A percentile compares a stretch with the other conserved stretches of the same genome.
phyloP scores from a whole-genome alignment of 2,797 vertebrate genomes.

The Psittacula echo region DNA sequence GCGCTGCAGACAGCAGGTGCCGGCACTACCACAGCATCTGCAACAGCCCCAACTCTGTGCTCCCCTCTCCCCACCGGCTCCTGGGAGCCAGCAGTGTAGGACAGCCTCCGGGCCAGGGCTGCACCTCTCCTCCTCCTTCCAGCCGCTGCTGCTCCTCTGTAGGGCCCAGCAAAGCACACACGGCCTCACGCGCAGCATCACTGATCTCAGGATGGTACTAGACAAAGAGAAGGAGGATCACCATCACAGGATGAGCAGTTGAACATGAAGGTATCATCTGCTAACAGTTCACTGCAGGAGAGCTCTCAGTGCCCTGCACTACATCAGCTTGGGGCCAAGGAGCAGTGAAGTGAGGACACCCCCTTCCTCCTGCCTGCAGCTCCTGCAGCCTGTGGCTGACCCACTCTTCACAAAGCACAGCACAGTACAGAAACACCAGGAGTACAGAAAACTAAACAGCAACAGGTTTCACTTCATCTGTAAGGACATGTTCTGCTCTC shows the following conservation, averaged over 20 bases:
- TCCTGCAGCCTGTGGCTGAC: not conserved
- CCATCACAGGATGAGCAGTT: not conserved
- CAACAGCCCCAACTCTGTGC: fast-evolving
- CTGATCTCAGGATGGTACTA: fast-evolving
- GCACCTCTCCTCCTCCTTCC: not conserved
- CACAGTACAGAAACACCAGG: not conserved
- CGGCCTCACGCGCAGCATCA: not conserved
- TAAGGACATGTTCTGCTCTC: not conserved
- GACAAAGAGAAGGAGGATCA: not conserved
- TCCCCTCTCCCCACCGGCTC: not conserved
- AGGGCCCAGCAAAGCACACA: fast-evolving
- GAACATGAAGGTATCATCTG: not conserved
- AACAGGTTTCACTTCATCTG: not conserved
- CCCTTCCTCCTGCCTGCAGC: not conserved
- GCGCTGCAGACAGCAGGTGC: not conserved
- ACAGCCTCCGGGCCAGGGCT: not conserved
- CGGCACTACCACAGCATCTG: not conserved
- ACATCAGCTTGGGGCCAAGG: not conserved
- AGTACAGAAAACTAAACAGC: not conserved
- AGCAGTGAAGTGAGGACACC: not conserved
- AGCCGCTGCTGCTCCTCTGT: not conserved
- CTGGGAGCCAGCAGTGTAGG: not conserved
- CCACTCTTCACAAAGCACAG: not conserved
- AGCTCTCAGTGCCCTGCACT: not conserved
- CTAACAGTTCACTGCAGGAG: not conserved